Evolutionary conservation across 2,113 vertebrate genomes (phyloP).

Genomic region (Myanophis thanlyinensis): DNA sequence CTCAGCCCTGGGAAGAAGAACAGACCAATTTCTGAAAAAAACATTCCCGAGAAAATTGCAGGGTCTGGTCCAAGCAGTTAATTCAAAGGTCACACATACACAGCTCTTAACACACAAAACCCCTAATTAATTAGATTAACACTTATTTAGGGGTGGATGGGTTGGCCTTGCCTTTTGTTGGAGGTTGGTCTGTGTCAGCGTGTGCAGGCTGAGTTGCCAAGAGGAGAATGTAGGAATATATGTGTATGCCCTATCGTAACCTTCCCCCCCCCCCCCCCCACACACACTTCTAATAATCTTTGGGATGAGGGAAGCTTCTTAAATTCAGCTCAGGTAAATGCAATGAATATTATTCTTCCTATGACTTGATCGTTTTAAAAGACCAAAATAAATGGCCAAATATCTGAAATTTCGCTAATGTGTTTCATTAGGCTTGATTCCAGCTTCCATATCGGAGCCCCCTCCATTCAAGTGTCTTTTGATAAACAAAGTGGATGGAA

Average conservation of each 20-base stretch:
- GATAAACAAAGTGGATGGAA: conserved; percentile 98
- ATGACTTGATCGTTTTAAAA: background rate
- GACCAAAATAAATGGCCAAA: background rate
- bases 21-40: background rate
- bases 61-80: background rate
- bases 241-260: background rate
- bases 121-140: background rate
- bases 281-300: background rate
- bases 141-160: background rate
- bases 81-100: background rate
- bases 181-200: background rate
- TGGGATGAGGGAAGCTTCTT: background rate
- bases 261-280: background rate
- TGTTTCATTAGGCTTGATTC: conserved; percentile 82
- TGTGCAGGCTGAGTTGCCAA: background rate
- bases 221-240: background rate
- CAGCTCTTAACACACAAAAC: background rate
- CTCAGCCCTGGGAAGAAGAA: background rate
- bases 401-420: background rate
- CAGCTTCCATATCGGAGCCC: conserved; percentile 91
- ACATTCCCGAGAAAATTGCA: background rate
- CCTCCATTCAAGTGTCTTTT: conserved; percentile 97
- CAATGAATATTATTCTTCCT: background rate
- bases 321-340: background rate
- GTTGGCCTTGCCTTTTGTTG: background rate